Conservation (phyloP, 2,888 invertebrate genomes). For the Scelioninae gen. 1 region DNA sequence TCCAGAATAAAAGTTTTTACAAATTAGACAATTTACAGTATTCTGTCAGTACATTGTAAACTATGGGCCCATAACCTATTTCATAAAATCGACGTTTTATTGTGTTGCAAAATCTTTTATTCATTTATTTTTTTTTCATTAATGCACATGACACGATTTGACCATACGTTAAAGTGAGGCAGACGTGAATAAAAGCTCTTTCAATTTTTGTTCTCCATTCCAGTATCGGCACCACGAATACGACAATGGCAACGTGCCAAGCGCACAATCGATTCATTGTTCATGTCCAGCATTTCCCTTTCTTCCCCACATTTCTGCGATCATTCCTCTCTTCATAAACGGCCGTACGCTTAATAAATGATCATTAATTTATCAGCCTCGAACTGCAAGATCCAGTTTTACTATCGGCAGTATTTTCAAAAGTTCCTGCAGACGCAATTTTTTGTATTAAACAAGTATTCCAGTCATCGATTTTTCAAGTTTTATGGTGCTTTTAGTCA, state of each 20-base stretch:
- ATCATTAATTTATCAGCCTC: slow-evolving; percentile 12
- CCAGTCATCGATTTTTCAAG: too few relatives aligned
- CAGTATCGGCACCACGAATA: slow-evolving; percentile 29
- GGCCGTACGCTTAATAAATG: slow-evolving; percentile 19
- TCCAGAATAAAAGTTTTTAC: too few relatives aligned
- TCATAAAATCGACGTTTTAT: too few relatives aligned
- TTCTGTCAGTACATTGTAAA: too few relatives aligned
- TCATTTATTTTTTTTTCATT: too few relatives aligned
- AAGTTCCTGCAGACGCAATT: background rate
- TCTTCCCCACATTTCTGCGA: slow-evolving; percentile 49
- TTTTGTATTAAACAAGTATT: too few relatives aligned
- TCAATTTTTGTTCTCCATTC: slow-evolving; percentile 46
- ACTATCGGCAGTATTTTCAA: background rate
- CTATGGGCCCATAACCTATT: too few relatives aligned
- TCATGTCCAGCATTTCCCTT: slow-evolving; percentile 41
- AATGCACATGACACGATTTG: too few relatives aligned
- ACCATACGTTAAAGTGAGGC: background rate
- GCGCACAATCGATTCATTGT: slow-evolving; percentile 64
- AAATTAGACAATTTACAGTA: too few relatives aligned
- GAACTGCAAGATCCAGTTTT: too few relatives aligned
- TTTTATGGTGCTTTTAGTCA: too few relatives aligned
- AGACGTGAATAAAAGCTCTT: slow-evolving; percentile 31
- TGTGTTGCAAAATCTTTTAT: too few relatives aligned
- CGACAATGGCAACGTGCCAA: slow-evolving; percentile 59
- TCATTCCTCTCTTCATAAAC: slow-evolving; percentile 31